Base-by-base conservation (phyloP, 1,140 invertebrate genomes). In the Brachionus plicatilis region DNA sequence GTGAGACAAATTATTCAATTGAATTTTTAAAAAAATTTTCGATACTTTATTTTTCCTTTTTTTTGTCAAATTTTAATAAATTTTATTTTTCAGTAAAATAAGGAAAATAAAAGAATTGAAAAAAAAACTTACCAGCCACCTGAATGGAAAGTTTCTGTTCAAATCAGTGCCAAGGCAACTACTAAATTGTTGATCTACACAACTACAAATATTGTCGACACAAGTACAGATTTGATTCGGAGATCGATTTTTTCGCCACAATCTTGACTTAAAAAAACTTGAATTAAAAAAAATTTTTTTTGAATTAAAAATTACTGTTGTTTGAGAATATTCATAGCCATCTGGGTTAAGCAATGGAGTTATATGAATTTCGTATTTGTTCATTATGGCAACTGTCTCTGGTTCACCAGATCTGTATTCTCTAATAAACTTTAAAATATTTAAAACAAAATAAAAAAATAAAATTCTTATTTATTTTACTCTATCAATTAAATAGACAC, bases 201-300 rank as follows among this genome's bases (percentile, higher is more conserved):
- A 86, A 24, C 37, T 83, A 12, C 27, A 82, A 9, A n/a, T n/a
- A n/a, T n/a, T n/a, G n/a, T n/a, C n/a, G n/a, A n/a, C n/a, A n/a
- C n/a, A n/a, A n/a, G n/a, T n/a, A n/a, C n/a, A n/a, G n/a, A 27
- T 12, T 45, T 17, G 14, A 33, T 60, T 76, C 33, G 85, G 85
- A 41, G 17, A 11, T 47, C 85, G 12, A 60, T 82, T 85, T 56
- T 86, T 86, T 41, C 85, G 33, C 85, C 85, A 86, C 53, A 86
- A 20, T 41, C 82, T 83, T 33, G 45, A 41, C 27, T 83, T 9
- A 2, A 45, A n/a, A 27, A 68, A 14, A 11, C 5, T 17, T 17
- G n/a, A 24, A 8, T 66, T 43, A 45, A 66, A 66, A 8, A 43
- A 7, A 6, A 7, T 7, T 7, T 6, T 37, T 37, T 29, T 29